These are phyloP conservation scores for Acronicta leporina DNA, from an alignment of 2,888 invertebrate genomes.

Conservation along the genomic window DNA sequence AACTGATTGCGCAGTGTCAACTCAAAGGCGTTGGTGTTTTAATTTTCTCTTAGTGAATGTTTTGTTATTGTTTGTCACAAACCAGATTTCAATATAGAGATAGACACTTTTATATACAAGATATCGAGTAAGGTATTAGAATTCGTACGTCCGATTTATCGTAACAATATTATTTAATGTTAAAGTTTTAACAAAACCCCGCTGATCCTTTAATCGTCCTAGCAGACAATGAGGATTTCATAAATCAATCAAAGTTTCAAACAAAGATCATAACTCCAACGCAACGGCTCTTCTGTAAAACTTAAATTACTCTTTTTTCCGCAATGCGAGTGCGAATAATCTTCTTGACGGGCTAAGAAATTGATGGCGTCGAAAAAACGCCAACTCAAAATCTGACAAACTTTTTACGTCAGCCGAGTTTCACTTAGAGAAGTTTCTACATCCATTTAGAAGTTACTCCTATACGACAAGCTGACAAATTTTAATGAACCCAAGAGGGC, in stretches of 20 bases:
- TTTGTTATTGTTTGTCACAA: constrained; percentile 33
- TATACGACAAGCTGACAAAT: constrained; percentile 88
- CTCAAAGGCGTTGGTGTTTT: constrained; percentile 52
- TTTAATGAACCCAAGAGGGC: constrained; percentile 88
- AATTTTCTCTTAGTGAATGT: constrained; percentile 34
- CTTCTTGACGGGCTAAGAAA: constrained; percentile 88
- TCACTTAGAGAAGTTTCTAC: constrained; percentile 88
- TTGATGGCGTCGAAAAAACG: constrained; percentile 86
- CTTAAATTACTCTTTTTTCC: constrained; percentile 89
- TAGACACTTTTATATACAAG: not conserved
- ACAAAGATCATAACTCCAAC: constrained; percentile 87
- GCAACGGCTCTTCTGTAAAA: constrained; percentile 84
- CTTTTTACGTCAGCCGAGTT: constrained; percentile 88
- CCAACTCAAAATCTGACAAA: constrained; percentile 80
- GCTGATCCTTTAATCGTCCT: constrained; percentile 66
- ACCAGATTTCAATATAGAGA: constrained; percentile 20
- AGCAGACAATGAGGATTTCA: constrained; percentile 75
- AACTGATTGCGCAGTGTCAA: constrained; percentile 57
- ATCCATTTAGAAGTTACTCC: constrained; percentile 87
- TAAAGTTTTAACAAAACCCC: constrained; percentile 44
- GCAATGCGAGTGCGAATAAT: constrained; percentile 88
- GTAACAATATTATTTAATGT: constrained; percentile 16
- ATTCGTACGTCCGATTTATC: constrained; percentile 12
- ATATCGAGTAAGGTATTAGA: constrained; percentile 13
- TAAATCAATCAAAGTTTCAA: constrained; percentile 88